A percentile compares a stretch with the other conserved stretches of the same genome.
Conservation (phyloP, 2,797 vertebrate species). For the Hemitrygon akajei region DNA sequence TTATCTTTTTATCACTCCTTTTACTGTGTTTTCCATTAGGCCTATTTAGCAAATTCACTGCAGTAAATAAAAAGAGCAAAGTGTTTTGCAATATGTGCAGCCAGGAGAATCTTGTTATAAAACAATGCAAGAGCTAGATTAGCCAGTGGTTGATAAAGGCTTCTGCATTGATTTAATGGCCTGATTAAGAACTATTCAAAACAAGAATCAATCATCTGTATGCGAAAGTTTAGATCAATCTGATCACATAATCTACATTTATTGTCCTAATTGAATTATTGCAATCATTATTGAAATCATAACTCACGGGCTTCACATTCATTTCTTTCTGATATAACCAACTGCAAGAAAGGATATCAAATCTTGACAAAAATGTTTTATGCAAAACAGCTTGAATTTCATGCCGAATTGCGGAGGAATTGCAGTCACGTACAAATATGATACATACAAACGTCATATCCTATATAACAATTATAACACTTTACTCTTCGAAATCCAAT, state of each 20-base stretch:
- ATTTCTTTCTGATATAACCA: background rate
- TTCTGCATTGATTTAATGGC: background rate
- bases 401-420: background rate
- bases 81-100: background rate
- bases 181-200: constrained; percentile 11
- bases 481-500: constrained; percentile 29
- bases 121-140: constrained; percentile 7
- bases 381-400: constrained; percentile 19
- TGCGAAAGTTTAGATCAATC: background rate
- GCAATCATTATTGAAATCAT: background rate
- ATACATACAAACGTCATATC: constrained; percentile 30
- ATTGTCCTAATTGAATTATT: constrained; percentile 26
- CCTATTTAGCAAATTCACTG: constrained; percentile 17
- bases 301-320: background rate
- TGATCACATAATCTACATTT: background rate
- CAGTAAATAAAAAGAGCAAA: constrained; percentile 13
- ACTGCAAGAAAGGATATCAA: constrained; percentile 9
- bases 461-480: constrained; percentile 36
- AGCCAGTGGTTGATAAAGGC: background rate
- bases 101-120: constrained; percentile 1
- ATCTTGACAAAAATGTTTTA: constrained; percentile 34
- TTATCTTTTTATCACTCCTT: background rate
- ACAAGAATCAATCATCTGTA: constrained; percentile 24
- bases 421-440: constrained; percentile 19
- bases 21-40: background rate